phyloP scores from a whole-genome alignment of 2,888 invertebrate genomes.

The Sceliomorpha sp. region DNA sequence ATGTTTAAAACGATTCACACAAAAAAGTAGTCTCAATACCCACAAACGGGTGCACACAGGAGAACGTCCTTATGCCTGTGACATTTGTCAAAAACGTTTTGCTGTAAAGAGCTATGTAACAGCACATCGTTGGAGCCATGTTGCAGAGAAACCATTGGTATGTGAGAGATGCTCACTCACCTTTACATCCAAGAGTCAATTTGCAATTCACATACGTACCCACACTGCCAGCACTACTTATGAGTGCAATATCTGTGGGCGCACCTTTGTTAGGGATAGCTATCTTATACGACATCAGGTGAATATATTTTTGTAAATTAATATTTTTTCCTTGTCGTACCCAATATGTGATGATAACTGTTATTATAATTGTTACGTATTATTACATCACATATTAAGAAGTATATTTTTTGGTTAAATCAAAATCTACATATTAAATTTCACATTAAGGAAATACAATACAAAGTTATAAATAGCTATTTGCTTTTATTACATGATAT shows the following conservation, averaged over 20 bases:
- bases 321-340: no score
- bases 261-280: conserved; percentile 88
- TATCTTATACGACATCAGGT: conserved; percentile 88
- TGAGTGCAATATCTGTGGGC: conserved; percentile 88
- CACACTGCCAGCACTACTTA: conserved; percentile 86
- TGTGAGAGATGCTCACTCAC: conserved; percentile 88
- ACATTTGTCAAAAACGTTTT: conserved; percentile 89
- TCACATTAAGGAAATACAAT: no score
- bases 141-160: conserved; percentile 87
- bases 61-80: conserved; percentile 89
- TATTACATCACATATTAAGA: no score
- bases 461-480: no score
- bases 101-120: conserved; percentile 91
- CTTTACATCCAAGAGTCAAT: conserved; percentile 88
- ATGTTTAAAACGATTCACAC: conserved; percentile 89
- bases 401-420: no score
- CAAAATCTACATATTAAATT: no score
- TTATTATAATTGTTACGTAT: no score
- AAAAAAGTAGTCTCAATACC: conserved; percentile 90
- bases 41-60: conserved; percentile 91
- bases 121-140: conserved; percentile 90
- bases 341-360: no score
- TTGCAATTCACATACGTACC: conserved; percentile 88
- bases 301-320: conserved; percentile 9
- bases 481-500: no score